Base-by-base conservation (phyloP, 2,113 vertebrate genomes). In the Corynorhinus townsendii region DNA sequence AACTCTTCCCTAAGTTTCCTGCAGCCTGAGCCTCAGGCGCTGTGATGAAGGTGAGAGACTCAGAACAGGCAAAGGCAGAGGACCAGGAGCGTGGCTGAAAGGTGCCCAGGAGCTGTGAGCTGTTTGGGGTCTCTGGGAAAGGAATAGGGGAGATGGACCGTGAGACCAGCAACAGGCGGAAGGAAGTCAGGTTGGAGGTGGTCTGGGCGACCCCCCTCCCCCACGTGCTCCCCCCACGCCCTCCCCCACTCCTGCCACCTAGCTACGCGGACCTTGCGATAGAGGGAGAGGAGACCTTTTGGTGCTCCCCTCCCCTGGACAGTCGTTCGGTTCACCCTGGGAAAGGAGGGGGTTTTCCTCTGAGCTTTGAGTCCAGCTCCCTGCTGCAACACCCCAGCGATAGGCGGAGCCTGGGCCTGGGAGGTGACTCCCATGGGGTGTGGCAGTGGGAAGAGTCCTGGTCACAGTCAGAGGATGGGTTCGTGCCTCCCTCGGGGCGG, bases 131-230 rank as follows among this genome's bases (percentile, higher is more conserved):
- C 17, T n/a, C 56, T 7, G 45, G 49, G 28, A 4, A 11, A 45
- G 2, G 26, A 11, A 24, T 4, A 12, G 45, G 16, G 28, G 28
- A 64, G 49, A 11, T 45, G 54, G n/a, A 2, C 1, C 0, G 4
- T 0, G 43, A 95, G 56, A 16, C 68, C 0, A 4, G 72, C 45
- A 14, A 49, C 62, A 49, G 56, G 26, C 2, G 4, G 17, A 88
- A 68, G n/a, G 38, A 66, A n/a, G 17, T 40, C 59, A 45, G 80
- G 52, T 38, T 11, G n/a, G 11, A 38, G n/a, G 64, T 33, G 20
- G 26, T 16, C 79, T 75, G 52, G 33, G 22, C 24, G 59, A 54
- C 1, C 5, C 16, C 43, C 75, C 14, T 24, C 28, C 20, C 45
- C 14, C n/a, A 59, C 9, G 56, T 6, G 26, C 73, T 8, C 24